Evolutionary conservation across 92 coral and sea anemone genomes (phyloP), one percentile per base, ranked within the genome.

Genomic region (Parazoanthus darwini): DNA sequence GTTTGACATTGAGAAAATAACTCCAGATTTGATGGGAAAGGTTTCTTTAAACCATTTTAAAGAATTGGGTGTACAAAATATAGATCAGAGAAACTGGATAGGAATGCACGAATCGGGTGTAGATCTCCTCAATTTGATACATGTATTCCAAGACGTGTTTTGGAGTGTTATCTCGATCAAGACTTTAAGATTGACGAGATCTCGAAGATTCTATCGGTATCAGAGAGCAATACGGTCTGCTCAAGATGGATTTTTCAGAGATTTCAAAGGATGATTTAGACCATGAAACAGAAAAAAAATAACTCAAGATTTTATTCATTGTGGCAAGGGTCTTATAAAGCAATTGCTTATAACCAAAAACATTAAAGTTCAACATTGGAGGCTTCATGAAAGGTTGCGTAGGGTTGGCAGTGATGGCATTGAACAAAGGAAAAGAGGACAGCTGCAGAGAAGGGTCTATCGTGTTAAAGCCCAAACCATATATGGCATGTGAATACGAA

Each of bases 321-420:
- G 91, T 88, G 94, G 96, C 15, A 92, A 94, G 80, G 82, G 84
- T 35, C 82, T 93, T 90, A 58, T 89, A 50, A 93, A 75, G 76
- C 78, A 71, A 43, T 59, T 93, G n/a, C 89, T 93, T 1, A 20
- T 35, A 25, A 78, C 89, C 70, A 91, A 70, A 85, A 90, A 91
- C 50, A 79, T 93, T 51, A 89, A 85, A 70, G 92, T 93, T 18
- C 94, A 91, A 65, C 88, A 94, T 87, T 91, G 76, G 94, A 85
- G 96, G 82, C 84, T 93, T 35, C 85, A 94, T 48, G 96, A 93
- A 83, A 89, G 92, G 79, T 87, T 93, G 71, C 94, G 85, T 82
- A 80, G 96, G 33, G 94, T 92, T 68, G 94, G 89, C 92, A 68
- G 87, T 23, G 90, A 89, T 14, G 90, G 88, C 36, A 81, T 89